Conservation (phyloP, 2,888 invertebrate species). For the Napeogenes sylphis region DNA sequence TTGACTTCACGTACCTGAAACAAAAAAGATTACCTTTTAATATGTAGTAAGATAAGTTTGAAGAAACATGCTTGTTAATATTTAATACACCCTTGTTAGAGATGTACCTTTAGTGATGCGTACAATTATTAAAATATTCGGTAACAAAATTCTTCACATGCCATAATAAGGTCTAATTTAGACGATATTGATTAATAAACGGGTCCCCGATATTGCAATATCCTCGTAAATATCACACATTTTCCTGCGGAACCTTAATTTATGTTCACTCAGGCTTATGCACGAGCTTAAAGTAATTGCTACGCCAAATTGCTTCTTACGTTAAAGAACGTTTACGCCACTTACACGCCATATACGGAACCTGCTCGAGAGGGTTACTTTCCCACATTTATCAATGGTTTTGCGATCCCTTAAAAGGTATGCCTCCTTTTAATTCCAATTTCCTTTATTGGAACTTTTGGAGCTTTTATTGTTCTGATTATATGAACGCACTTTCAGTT, state of each 20-base stretch:
- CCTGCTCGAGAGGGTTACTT: too few relatives aligned
- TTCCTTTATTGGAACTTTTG: neutral
- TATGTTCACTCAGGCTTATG: neutral
- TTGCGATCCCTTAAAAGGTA: constrained; percentile 2
- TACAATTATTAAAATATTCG: too few relatives aligned
- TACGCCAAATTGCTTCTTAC: constrained; percentile 28
- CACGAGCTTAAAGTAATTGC: constrained; percentile 9
- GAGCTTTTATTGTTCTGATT: neutral
- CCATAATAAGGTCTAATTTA: too few relatives aligned
- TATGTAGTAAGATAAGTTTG: neutral
- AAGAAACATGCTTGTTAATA: neutral
- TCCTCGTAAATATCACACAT: neutral
- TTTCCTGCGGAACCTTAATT: neutral
- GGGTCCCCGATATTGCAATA: too few relatives aligned
- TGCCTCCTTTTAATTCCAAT: constrained; percentile 5
- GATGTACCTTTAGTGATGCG: too few relatives aligned
- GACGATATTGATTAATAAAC: too few relatives aligned
- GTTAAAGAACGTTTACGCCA: constrained; percentile 20
- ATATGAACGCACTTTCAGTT: neutral
- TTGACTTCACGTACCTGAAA: constrained; percentile 34
- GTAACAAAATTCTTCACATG: too few relatives aligned
- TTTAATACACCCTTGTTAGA: too few relatives aligned
- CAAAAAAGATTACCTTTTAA: constrained; percentile 19
- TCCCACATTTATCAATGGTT: neutral
- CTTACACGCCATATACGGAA: constrained; percentile 11